Evolutionary conservation across 1,140 invertebrate species (phyloP).

Genomic region (Chlorops oryzae): DNA sequence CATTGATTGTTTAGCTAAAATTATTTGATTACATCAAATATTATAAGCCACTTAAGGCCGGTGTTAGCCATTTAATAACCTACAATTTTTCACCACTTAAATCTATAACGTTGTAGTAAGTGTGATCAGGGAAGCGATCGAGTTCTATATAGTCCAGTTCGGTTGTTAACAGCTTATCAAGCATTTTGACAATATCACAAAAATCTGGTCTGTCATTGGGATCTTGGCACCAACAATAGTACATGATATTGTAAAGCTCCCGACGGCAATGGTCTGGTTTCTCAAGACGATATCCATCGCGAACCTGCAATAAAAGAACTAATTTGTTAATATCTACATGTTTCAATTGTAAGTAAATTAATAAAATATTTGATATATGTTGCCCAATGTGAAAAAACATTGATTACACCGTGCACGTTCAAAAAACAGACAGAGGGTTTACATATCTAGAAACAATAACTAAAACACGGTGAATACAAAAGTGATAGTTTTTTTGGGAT

Average conservation of each 20-base stretch:
- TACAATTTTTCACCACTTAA: constrained; percentile 78
- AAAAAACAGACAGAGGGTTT: no score
- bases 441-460: no score
- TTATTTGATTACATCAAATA: no score
- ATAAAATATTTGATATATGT: background rate
- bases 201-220: constrained; percentile 71
- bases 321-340: background rate
- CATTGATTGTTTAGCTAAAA: no score
- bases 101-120: constrained; percentile 86
- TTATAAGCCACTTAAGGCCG: no score
- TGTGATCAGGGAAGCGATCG: constrained; percentile 87
- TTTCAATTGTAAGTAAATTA: no score
- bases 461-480: no score
- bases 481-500: no score
- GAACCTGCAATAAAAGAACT: constrained; percentile 54
- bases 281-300: constrained; percentile 77
- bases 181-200: constrained; percentile 66
- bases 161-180: constrained; percentile 75
- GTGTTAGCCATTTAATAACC: no score
- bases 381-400: no score
- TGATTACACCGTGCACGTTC: no score
- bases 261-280: constrained; percentile 83
- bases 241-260: constrained; percentile 90
- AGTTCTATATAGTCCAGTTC: constrained; percentile 91
- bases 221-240: constrained; percentile 86